A percentile compares a stretch with the other conserved stretches of the same genome.
These are phyloP conservation scores for Nycticorax nycticorax DNA, from an alignment of 2,113 vertebrate genomes.

Conservation along the genomic window DNA sequence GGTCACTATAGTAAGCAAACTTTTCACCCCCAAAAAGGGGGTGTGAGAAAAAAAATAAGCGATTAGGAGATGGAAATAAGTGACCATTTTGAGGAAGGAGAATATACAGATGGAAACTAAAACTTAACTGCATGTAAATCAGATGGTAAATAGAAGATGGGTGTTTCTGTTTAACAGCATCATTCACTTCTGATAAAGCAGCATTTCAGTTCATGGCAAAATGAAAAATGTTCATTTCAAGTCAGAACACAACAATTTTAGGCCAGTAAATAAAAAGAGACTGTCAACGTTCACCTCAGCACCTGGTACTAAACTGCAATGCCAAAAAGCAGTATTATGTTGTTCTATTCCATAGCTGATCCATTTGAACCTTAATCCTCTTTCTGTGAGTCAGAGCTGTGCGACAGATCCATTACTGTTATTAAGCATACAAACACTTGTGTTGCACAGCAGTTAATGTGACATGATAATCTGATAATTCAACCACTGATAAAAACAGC, in stretches of 20 bases:
- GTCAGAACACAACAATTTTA: neutral
- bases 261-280: neutral
- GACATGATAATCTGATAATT: neutral
- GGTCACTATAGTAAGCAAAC: neutral
- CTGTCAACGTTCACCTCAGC: neutral
- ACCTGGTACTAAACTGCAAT: neutral
- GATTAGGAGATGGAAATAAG: neutral
- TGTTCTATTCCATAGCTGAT: neutral
- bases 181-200: neutral
- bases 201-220: neutral
- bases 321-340: neutral
- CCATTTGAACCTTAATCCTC: constrained; percentile 27
- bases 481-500: neutral
- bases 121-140: neutral
- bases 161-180: neutral
- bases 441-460: neutral
- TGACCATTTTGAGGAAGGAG: neutral
- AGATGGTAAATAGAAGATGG: neutral
- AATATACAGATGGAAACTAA: neutral
- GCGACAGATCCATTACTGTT: neutral
- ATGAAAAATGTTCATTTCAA: neutral
- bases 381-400: neutral
- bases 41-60: neutral
- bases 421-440: neutral
- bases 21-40: neutral